These are phyloP conservation scores for Psix sp. DNA, from an alignment of 1,140 invertebrate species.

Conservation along the genomic window DNA sequence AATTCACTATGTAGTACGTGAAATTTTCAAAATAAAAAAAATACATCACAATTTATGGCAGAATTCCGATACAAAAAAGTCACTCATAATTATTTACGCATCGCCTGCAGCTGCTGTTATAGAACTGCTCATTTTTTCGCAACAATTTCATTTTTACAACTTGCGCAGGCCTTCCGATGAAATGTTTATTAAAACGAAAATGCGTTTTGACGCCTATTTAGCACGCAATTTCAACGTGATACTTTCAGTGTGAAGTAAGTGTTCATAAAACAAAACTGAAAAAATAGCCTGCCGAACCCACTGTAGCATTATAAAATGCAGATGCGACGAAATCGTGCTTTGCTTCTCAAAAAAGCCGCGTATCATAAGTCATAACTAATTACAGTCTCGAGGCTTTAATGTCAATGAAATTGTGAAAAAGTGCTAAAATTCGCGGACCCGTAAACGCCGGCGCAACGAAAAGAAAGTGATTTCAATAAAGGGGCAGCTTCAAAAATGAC, in stretches of 20 bases:
- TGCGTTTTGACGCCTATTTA: constrained; percentile 43
- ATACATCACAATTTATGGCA: too few species aligned
- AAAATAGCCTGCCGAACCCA: constrained; percentile 45
- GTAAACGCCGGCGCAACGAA: constrained; percentile 33
- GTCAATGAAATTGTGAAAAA: constrained; percentile 43
- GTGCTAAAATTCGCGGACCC: constrained; percentile 35
- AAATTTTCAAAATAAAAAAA: too few species aligned
- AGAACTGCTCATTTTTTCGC: constrained; percentile 43
- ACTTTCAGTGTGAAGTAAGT: constrained; percentile 35
- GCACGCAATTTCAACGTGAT: constrained; percentile 38
- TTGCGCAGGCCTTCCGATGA: constrained; percentile 17
- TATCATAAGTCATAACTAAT: constrained; percentile 55
- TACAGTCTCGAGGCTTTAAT: constrained; percentile 41
- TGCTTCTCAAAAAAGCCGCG: constrained; percentile 39
- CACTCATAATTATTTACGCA: constrained; percentile 44
- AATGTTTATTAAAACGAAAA: constrained; percentile 54
- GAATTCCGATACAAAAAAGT: not conserved
- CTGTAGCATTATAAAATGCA: constrained; percentile 55
- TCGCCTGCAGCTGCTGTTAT: constrained; percentile 29
- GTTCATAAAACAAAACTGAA: constrained; percentile 43
- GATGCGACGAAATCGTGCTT: constrained; percentile 21
- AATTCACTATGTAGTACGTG: too few species aligned
- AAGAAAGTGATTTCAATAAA: constrained; percentile 60
- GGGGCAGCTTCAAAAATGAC: constrained; percentile 53
- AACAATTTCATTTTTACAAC: constrained; percentile 53